Conservation (phyloP, 2,888 invertebrate genomes). For the Gisinianus flammeolus region DNA sequence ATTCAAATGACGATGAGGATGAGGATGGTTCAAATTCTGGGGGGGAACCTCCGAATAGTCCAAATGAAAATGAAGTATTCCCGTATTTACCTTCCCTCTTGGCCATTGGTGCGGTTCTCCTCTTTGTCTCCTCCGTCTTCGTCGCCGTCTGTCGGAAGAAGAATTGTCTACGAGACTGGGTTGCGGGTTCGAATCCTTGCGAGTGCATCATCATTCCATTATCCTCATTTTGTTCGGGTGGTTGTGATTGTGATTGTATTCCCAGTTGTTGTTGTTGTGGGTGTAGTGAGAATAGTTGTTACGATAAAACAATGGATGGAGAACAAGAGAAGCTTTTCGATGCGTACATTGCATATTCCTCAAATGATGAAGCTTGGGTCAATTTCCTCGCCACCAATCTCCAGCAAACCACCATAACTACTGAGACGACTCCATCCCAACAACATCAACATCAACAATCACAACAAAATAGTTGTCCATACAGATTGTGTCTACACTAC, state of each 20-base stretch:
- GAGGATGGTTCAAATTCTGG: background rate
- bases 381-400: slow-evolving; percentile 81
- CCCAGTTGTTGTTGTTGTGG: background rate
- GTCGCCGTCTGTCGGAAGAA: slow-evolving; percentile 76
- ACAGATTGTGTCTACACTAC: slow-evolving; percentile 88
- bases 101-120: slow-evolving; percentile 73
- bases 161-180: slow-evolving; percentile 80
- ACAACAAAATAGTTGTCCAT: slow-evolving; percentile 64
- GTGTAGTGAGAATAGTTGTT: background rate
- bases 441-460: background rate
- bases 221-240: background rate
- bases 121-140: slow-evolving; percentile 72
- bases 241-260: too few relatives aligned
- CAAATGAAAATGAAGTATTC: slow-evolving; percentile 26
- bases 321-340: slow-evolving; percentile 76
- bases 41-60: background rate
- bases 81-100: slow-evolving; percentile 76
- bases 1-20: background rate
- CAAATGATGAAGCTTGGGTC: slow-evolving; percentile 90
- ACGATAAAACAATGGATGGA: slow-evolving; percentile 44
- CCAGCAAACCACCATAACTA: slow-evolving; percentile 60
- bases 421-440: background rate
- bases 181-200: slow-evolving; percentile 76
- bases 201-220: slow-evolving; percentile 70
- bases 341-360: slow-evolving; percentile 93